Base-by-base conservation (phyloP, 2,113 vertebrate species). In the Dipodomys stephensi region DNA sequence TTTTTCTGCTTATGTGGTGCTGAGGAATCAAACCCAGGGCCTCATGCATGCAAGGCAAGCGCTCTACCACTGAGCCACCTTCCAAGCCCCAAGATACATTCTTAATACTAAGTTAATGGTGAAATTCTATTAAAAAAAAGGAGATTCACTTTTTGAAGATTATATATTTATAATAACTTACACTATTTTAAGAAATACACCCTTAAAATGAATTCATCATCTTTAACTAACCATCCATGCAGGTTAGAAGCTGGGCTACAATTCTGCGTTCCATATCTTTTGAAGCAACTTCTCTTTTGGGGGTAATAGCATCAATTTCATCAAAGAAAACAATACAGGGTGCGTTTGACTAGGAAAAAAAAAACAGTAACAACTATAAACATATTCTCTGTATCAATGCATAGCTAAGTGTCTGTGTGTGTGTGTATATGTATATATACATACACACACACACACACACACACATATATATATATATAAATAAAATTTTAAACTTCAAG, bases 211-310 rank as follows among this genome's bases (percentile, higher is more conserved):
- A 79, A 76, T 39, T 88, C 1, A 73, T 68, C 53, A 76, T 62
- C 77, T 95, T n/a, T 94, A 84, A 98, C 98, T 94, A 85, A 99
- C 99, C 99, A 12, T 99, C 99, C 99, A 99, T 99, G 96, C 99
- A 99, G 87, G 99, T 99, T 4, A 99, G 98, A 78, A 99, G 98
- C 98, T 99, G 99, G 77, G 99, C 99, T 20, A 99, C 99, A 30
- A 99, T 99, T 95, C 99, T 99, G 60, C 99, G 97, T 97, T 99
- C 99, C 99, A 99, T 99, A 98, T 99, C 99, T 98, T 99, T 99
- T 0, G 99, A 99, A 1, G 99, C 99, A 35, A 99, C 98, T 97
- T 99, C 99, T 98, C 99, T 98, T 96, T 99, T 99, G 0, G 99
- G 99, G 0, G 99, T 99, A 96, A 99, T 99, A 8, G 99, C 98